Percentiles rank a stretch among this genome's conserved stretches.
Evolutionary conservation across 2,797 vertebrate species (phyloP).

Genomic region (Amblyraja radiata): DNA sequence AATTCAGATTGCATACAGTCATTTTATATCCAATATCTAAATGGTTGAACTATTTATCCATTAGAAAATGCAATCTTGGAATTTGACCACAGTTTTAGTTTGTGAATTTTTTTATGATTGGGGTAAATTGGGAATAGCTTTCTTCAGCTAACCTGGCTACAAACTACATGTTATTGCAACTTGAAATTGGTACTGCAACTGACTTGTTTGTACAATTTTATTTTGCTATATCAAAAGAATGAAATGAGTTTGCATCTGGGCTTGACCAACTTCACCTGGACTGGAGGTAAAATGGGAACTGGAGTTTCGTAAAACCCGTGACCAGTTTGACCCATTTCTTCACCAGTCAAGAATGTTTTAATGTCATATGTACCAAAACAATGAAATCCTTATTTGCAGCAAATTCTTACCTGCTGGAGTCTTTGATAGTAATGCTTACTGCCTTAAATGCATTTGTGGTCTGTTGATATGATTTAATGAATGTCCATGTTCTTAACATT

Average conservation of each 20-base stretch:
- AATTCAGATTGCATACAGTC: too few species aligned
- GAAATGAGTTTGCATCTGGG: neutral
- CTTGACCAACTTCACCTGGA: neutral
- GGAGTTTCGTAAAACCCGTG: neutral
- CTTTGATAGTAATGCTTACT: too few species aligned
- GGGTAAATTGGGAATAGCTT: neutral
- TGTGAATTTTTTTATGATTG: neutral
- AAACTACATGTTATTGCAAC: neutral
- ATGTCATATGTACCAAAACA: too few species aligned
- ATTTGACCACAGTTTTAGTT: neutral
- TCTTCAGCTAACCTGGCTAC: neutral
- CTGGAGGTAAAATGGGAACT: neutral
- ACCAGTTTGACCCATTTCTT: neutral
- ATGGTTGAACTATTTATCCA: neutral
- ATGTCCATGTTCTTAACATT: neutral
- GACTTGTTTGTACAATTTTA: neutral
- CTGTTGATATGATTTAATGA: neutral
- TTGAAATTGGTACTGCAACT: neutral
- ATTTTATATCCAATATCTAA: too few species aligned
- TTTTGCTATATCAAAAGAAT: too few species aligned
- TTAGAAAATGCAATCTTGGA: neutral
- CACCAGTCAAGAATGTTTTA: too few species aligned
- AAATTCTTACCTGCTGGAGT: too few species aligned
- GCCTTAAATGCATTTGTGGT: neutral
- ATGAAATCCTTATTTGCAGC: too few species aligned